A percentile compares a stretch with the other conserved stretches of the same genome.
Evolutionary conservation across 2,797 vertebrate genomes (phyloP).

Genomic region (Halcyon badia): DNA sequence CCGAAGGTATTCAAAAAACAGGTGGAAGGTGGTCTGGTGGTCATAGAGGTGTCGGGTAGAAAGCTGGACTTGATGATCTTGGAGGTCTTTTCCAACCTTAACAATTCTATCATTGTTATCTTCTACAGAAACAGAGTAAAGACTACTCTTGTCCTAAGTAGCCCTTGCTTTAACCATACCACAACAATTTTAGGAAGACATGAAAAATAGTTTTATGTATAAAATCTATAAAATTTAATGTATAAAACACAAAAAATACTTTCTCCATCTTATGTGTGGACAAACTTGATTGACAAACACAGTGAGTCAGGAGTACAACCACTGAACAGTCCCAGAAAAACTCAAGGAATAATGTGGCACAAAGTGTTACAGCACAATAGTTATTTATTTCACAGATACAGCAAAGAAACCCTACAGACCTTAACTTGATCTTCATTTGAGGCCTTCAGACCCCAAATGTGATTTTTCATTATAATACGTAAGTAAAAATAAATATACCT

Average conservation of each 20-base stretch:
- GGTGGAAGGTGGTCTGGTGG: too few relatives aligned
- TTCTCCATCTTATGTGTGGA: background rate
- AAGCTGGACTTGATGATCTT: too few relatives aligned
- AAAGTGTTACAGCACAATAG: background rate
- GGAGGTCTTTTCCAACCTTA: too few relatives aligned
- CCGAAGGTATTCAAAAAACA: too few relatives aligned
- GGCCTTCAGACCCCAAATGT: background rate
- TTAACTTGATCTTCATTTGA: background rate
- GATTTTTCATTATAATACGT: background rate
- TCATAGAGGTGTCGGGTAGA: too few relatives aligned
- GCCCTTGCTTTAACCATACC: background rate
- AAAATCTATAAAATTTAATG: too few relatives aligned
- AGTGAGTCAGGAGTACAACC: background rate
- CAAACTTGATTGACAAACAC: background rate
- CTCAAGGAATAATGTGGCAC: background rate
- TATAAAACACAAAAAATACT: too few relatives aligned
- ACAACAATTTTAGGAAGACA: background rate
- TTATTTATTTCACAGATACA: background rate
- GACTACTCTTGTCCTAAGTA: background rate
- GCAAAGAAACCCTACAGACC: background rate
- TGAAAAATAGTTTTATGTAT: background rate
- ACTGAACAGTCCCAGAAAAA: background rate
- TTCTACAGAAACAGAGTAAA: background rate
- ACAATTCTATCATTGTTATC: too few relatives aligned
- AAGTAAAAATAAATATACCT: background rate